Conservation (phyloP, 2,113 vertebrate species). For the Panthera tigris region DNA sequence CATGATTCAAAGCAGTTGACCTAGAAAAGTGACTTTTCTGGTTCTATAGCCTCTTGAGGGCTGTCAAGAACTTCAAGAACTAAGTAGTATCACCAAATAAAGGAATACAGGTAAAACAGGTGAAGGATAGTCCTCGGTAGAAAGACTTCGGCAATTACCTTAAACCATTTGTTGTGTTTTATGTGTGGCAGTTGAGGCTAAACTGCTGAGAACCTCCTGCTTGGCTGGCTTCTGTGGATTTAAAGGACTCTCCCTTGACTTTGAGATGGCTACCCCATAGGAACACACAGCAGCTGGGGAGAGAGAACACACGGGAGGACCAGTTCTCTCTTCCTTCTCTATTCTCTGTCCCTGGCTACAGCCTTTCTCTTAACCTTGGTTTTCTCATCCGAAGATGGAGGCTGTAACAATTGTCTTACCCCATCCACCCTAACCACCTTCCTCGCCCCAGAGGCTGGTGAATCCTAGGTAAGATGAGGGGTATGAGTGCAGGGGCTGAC, state of each 20-base stretch:
- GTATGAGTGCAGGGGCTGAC: rapidly evolving
- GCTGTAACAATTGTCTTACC: background rate
- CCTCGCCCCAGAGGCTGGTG: background rate
- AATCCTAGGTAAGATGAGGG: background rate
- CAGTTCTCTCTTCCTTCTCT: background rate
- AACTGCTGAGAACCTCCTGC: background rate
- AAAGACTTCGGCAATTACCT: background rate
- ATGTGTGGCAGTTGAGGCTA: background rate
- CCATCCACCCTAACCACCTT: background rate
- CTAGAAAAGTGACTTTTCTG: background rate
- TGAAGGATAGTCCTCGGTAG: background rate
- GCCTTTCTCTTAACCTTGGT: background rate
- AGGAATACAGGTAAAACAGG: background rate
- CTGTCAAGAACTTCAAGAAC: background rate
- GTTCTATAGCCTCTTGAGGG: background rate
- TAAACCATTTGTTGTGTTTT: background rate
- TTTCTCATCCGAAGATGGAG: background rate
- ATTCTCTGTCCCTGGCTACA: background rate
- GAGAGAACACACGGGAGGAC: background rate
- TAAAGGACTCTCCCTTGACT: background rate
- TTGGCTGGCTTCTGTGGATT: background rate
- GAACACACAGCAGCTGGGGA: background rate
- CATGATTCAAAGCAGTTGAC: background rate
- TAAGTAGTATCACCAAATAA: background rate
- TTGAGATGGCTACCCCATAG: background rate